Conservation (phyloP, 2,113 vertebrate species). For the Gymnocephalus cernua region DNA sequence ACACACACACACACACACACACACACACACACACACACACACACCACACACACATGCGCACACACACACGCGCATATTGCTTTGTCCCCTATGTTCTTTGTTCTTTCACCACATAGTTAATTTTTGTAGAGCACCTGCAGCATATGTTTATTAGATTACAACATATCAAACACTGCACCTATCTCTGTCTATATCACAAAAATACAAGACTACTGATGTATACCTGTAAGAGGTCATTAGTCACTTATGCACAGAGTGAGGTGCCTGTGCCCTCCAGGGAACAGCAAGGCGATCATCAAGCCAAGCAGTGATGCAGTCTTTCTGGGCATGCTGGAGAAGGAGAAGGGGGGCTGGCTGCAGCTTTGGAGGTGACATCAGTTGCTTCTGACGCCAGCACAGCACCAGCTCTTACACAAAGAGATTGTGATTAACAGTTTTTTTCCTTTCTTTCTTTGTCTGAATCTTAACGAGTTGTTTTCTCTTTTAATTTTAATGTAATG, state of each 20-base stretch:
- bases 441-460: neutral
- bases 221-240: conserved; percentile 49
- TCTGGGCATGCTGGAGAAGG: conserved; percentile 19
- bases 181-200: conserved; percentile 23
- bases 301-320: conserved; percentile 49
- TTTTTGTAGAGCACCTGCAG: conserved; percentile 28
- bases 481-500: neutral
- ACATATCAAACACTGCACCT: conserved; percentile 34
- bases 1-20: conserved; percentile 1
- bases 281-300: conserved; percentile 22
- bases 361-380: conserved; percentile 71
- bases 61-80: conserved; percentile 20
- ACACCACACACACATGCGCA: conserved; percentile 7
- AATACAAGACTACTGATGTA: conserved; percentile 6
- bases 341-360: conserved; percentile 12
- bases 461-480: neutral
- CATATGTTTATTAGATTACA: conserved; percentile 38
- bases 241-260: conserved; percentile 25
- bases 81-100: conserved; percentile 8
- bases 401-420: conserved; percentile 32
- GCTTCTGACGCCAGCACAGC: conserved; percentile 69
- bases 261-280: conserved; percentile 27
- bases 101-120: conserved; percentile 26
- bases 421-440: conserved; percentile 51
- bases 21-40: neutral